Percentiles rank a stretch among this genome's conserved stretches.
Evolutionary conservation across 2,888 invertebrate species (phyloP).

Genomic region (Copidosoma aretas): DNA sequence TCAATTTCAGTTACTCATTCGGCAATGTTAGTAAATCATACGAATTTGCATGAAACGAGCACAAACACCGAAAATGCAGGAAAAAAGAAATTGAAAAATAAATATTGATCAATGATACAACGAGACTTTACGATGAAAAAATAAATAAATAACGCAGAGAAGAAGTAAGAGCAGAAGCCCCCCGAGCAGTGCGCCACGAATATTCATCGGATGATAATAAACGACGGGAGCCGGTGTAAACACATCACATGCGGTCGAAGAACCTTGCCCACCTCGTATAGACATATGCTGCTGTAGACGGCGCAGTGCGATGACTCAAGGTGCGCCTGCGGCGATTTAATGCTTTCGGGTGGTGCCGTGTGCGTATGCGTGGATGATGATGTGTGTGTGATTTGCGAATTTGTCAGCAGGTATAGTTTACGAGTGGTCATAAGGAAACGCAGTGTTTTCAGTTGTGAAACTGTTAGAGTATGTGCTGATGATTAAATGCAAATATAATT

Average conservation of each 20-base stretch:
- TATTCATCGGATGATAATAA: slow-evolving; percentile 42
- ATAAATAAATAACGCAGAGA: neutral
- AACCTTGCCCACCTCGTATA: slow-evolving; percentile 5
- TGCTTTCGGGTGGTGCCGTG: neutral
- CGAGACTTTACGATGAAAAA: too few relatives aligned
- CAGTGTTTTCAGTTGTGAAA: neutral
- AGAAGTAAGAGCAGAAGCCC: neutral
- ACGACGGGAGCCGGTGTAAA: slow-evolving; percentile 34
- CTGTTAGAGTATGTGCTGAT: too few relatives aligned
- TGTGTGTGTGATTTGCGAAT: neutral
- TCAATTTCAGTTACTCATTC: too few relatives aligned
- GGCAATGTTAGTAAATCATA: too few relatives aligned
- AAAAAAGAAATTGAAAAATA: too few relatives aligned
- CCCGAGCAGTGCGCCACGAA: slow-evolving; percentile 11
- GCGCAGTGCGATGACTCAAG: slow-evolving; percentile 15
- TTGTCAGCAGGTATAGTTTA: neutral
- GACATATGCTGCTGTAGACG: neutral
- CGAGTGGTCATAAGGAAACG: neutral
- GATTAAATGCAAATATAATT: too few relatives aligned
- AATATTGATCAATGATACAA: too few relatives aligned
- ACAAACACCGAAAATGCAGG: too few relatives aligned
- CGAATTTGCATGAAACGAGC: too few relatives aligned
- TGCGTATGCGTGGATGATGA: neutral
- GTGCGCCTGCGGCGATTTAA: neutral
- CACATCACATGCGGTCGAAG: slow-evolving; percentile 29